Evolutionary conservation across 2,888 invertebrate species (phyloP), one percentile per base, ranked within the genome.

Genomic region (Apotomis turbidana): DNA sequence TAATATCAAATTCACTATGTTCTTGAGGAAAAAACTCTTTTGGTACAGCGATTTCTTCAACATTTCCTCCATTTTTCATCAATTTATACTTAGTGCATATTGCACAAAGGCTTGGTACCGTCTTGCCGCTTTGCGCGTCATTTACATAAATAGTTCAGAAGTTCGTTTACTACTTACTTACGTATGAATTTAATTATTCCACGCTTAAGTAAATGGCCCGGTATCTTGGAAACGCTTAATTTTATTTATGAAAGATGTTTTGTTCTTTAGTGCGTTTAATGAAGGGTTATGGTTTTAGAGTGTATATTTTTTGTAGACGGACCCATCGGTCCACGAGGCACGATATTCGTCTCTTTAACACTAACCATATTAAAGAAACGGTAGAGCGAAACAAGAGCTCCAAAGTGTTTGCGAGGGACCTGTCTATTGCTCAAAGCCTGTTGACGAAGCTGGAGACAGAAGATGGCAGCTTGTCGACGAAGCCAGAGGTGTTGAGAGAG

Each of bases 91-190:
- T 15, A 36, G 55, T 46, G 49, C 49, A 82, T 80, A 49, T 49
- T 79, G 80, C 81, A 87, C 85, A 87, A 87, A 86, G 84, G 81
- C 84, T 85, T 84, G 85, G 84, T 82, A 79, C 78, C 77, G 75
- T 80, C 80, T 84, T 86, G 82, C 80, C 76, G 76, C 75, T 79
- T 81, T 86, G 85, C 84, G 81, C 84, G 83, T 85, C 81, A 88
- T 89, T 88, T 87, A 84, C 87, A 86, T 85, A 81, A 90, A 87
- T 84, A 85, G 82, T 85, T 81, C 78, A 78, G 60, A 27, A 61
- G 76, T 78, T 81, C 78, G 78, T 76, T 79, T 82, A n/a, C n/a
- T n/a, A n/a, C n/a, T n/a, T n/a, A 79, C 77, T 79, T 82, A 79
- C n/a, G 82, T 80, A 77, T 78, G 74, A 77, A 78, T 82, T 84